Conservation (phyloP, 2,113 vertebrate genomes). For the Heteronetta atricapilla region DNA sequence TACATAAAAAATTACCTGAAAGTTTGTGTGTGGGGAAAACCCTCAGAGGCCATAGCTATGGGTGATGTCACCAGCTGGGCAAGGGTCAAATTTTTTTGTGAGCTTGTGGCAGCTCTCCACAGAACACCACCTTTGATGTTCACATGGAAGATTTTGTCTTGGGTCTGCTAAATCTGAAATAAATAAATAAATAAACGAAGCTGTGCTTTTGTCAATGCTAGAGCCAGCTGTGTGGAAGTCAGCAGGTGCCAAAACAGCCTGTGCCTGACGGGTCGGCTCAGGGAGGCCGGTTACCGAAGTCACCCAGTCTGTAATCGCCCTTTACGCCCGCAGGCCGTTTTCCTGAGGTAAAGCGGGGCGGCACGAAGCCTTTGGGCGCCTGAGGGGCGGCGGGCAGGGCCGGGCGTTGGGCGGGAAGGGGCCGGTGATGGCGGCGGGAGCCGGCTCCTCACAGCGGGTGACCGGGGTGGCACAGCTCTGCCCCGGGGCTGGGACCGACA, state of each 20-base stretch:
- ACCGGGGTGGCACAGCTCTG: too few species aligned
- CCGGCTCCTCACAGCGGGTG: too few species aligned
- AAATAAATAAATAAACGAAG: too few species aligned
- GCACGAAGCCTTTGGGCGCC: accelerated
- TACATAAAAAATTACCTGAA: not conserved
- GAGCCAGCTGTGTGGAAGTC: not conserved
- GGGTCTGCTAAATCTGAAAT: not conserved
- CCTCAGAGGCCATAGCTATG: accelerated
- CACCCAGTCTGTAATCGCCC: accelerated
- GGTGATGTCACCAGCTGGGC: too few species aligned
- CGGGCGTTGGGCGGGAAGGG: too few species aligned
- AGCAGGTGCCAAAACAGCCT: accelerated
- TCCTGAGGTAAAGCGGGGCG: not conserved
- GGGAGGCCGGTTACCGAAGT: not conserved
- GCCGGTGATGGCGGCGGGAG: too few species aligned
- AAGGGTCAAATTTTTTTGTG: accelerated
- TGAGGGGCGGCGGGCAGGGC: too few species aligned
- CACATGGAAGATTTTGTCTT: not conserved
- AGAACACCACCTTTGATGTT: accelerated
- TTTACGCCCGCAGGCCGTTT: accelerated
- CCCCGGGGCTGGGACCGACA: too few species aligned
- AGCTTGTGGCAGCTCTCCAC: not conserved
- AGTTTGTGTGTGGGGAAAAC: not conserved
- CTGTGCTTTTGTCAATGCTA: too few species aligned
- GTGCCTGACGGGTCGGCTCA: accelerated